Conservation (phyloP, 2,113 vertebrate genomes). For the Eurystomus gularis region DNA sequence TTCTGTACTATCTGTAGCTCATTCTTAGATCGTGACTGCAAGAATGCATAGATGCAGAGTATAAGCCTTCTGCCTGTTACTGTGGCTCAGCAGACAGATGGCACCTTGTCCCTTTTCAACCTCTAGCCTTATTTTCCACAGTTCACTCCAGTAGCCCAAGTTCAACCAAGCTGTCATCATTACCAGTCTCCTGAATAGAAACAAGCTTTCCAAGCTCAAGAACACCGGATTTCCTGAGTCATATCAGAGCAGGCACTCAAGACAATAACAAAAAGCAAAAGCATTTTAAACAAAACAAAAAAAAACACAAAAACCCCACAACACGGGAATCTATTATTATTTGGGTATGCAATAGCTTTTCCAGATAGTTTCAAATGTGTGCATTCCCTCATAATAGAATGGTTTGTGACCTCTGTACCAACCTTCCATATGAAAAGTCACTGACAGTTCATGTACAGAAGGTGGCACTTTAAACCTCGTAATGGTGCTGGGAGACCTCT, state of each 20-base stretch:
- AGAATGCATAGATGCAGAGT: neutral
- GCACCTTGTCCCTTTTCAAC: neutral
- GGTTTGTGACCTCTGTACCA: neutral
- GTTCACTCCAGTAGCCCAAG: neutral
- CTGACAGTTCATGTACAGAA: neutral
- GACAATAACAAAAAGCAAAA: slow-evolving; percentile 20
- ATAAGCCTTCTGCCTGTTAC: neutral
- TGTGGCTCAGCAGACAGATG: neutral
- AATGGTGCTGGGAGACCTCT: neutral
- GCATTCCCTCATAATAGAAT: neutral
- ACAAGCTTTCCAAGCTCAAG: neutral
- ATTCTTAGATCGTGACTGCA: neutral
- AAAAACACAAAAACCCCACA: neutral
- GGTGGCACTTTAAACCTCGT: neutral
- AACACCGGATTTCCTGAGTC: slow-evolving; percentile 61
- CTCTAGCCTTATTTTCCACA: neutral
- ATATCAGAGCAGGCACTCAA: slow-evolving; percentile 21
- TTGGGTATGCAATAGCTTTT: neutral
- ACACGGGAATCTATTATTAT: neutral
- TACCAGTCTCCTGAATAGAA: neutral
- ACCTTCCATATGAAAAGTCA: neutral
- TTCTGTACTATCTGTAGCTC: neutral
- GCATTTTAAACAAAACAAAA: neutral
- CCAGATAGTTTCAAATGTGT: neutral
- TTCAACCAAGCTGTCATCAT: neutral